Base-by-base conservation (phyloP, 2,888 invertebrate species). In the Ochropacha duplaris region DNA sequence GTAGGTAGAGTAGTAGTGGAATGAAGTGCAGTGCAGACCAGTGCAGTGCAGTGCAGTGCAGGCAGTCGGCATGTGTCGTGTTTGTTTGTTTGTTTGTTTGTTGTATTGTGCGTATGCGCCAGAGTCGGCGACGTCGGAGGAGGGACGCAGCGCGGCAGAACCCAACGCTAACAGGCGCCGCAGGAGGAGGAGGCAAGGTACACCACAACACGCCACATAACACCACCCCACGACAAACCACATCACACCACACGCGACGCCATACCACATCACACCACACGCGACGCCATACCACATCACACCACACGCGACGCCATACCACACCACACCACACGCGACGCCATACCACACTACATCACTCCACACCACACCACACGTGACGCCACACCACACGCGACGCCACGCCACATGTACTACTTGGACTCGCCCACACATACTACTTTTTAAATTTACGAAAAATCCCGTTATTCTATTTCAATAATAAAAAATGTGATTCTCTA, bases 61-160 rank as follows among this genome's bases (percentile, higher is more conserved):
- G 2, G 31, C 58, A 55, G 52, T 59, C 59, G 64, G 63, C 54
- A 57, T 69, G 70, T 66, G 65, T 62, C 31, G 31, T 31, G 31
- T 36, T 69, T 69, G 66, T 71, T 69, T 71, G 95, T 92, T 94
- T 88, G 94, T n/a, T n/a, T n/a, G n/a, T n/a, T n/a, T n/a, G n/a
- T n/a, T n/a, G n/a, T n/a, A n/a, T n/a, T n/a, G n/a, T n/a, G n/a
- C n/a, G n/a, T n/a, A n/a, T 94, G 88, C 91, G 86, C 19, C 86
- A 93, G 90, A 90, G 82, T 88, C 93, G 65, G 86, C 81, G 70
- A 87, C 92, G 88, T 84, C 84, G 65, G 79, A 76, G 69, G 88
- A 87, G 77, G 78, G 68, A 12, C 75, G 78, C 78, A 78, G 16
- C 16, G 61, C 61, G 62, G 72, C 71, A 62, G 68, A 36, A n/a